Percentiles rank a stretch among this genome's conserved stretches.
Conservation (phyloP, 2,113 vertebrate genomes). For the Pluvialis apricaria region DNA sequence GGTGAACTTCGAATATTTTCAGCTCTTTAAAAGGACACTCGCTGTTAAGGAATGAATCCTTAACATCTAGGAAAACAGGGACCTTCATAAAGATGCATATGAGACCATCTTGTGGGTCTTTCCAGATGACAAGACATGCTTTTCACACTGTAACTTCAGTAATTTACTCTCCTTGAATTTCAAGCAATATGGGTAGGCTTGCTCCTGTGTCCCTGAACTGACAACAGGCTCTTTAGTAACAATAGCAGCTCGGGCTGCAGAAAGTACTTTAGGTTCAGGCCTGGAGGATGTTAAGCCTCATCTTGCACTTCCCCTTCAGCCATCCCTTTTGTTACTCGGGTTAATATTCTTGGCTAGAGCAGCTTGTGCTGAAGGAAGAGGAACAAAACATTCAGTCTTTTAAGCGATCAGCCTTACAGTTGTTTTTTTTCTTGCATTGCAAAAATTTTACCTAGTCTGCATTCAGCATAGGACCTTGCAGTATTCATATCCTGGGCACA, state of each 20-base stretch:
- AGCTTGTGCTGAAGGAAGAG: conserved; percentile 25
- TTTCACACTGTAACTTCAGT: neutral
- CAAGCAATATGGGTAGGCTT: neutral
- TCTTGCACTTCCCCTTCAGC: conserved; percentile 57
- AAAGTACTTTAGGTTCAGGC: conserved; percentile 4
- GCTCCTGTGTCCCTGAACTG: neutral
- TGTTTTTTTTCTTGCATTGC: neutral
- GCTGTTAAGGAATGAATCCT: neutral
- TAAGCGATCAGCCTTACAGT: neutral
- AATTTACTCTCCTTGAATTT: neutral
- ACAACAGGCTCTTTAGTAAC: neutral
- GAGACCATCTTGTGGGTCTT: neutral
- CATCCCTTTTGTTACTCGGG: conserved; percentile 21
- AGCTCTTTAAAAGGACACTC: neutral
- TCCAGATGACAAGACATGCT: neutral
- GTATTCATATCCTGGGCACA: neutral
- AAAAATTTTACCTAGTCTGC: neutral
- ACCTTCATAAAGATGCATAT: neutral
- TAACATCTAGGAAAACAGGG: neutral
- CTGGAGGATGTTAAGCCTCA: conserved; percentile 52
- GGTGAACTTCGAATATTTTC: neutral
- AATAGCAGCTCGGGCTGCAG: conserved; percentile 6
- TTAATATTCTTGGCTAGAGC: conserved; percentile 34
- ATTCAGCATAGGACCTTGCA: neutral
- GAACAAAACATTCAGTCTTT: conserved; percentile 28